Conservation (phyloP, 2,888 invertebrate genomes). For the Candidula unifasciata region DNA sequence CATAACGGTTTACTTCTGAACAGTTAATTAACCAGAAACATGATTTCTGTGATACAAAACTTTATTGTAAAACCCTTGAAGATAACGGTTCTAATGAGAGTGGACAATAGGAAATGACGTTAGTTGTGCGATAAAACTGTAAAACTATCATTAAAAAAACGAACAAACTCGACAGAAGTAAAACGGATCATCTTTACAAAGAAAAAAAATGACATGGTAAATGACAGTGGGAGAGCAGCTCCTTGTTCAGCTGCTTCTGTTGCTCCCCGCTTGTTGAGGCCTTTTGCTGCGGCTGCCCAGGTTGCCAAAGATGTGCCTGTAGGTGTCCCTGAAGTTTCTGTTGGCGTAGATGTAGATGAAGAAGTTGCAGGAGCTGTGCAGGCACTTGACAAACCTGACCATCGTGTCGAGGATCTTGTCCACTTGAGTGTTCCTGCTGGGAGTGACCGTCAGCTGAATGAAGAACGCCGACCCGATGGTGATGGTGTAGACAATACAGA, state of each 20-base stretch:
- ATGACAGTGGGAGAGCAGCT: too few relatives aligned
- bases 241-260: neutral
- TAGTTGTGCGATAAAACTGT: too few relatives aligned
- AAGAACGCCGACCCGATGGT: slow-evolving; percentile 32
- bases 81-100: too few relatives aligned
- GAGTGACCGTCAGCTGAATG: neutral
- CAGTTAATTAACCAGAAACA: too few relatives aligned
- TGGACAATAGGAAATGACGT: too few relatives aligned
- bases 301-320: slow-evolving; percentile 26
- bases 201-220: too few relatives aligned
- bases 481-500: slow-evolving; percentile 35
- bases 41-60: too few relatives aligned
- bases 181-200: too few relatives aligned
- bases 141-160: too few relatives aligned
- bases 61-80: too few relatives aligned
- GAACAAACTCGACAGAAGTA: too few relatives aligned
- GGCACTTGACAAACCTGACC: slow-evolving; percentile 25
- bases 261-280: neutral
- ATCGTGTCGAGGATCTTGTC: neutral
- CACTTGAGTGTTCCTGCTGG: neutral
- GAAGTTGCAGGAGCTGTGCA: slow-evolving; percentile 46
- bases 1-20: too few relatives aligned
- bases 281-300: neutral
- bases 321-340: slow-evolving; percentile 35
- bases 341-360: slow-evolving; percentile 38